Conservation (phyloP, 2,113 vertebrate species). For the Phrynocephalus versicolor region DNA sequence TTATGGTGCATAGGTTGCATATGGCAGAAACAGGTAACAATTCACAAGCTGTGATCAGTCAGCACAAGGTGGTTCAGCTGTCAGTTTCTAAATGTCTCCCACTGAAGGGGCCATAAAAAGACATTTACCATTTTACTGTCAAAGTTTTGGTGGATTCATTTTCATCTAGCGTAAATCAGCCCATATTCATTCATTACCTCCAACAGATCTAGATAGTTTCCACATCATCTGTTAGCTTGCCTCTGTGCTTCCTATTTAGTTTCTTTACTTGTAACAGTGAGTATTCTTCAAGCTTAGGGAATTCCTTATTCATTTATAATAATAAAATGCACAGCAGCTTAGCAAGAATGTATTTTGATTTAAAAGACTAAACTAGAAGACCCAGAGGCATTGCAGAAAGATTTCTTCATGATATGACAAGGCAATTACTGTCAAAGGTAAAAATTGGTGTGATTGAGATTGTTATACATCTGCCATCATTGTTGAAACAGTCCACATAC, state of each 20-base stretch:
- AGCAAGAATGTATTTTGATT: not conserved
- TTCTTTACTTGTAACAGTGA: not conserved
- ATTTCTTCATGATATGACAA: constrained; percentile 38
- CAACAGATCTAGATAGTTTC: not conserved
- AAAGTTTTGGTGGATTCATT: constrained; percentile 18
- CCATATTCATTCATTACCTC: not conserved
- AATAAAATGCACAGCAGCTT: not conserved
- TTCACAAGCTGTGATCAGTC: constrained; percentile 16
- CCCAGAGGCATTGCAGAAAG: constrained; percentile 30
- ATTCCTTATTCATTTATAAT: not conserved
- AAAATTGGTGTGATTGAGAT: constrained; percentile 26
- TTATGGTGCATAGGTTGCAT: constrained; percentile 4
- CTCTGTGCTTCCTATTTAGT: not conserved
- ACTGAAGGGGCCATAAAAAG: constrained; percentile 26
- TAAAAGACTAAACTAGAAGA: constrained; percentile 28
- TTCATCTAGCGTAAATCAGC: constrained; percentile 25
- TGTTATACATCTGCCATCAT: constrained; percentile 21
- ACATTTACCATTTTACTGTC: not conserved
- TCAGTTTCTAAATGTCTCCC: constrained; percentile 37
- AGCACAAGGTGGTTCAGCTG: constrained; percentile 21
- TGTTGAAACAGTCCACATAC: constrained; percentile 40
- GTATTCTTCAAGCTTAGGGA: not conserved
- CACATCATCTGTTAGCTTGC: not conserved
- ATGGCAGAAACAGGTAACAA: constrained; percentile 36
- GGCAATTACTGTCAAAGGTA: constrained; percentile 35